Base-by-base conservation (phyloP, 2,797 vertebrate species). In the Tauraco hartlaubi region DNA sequence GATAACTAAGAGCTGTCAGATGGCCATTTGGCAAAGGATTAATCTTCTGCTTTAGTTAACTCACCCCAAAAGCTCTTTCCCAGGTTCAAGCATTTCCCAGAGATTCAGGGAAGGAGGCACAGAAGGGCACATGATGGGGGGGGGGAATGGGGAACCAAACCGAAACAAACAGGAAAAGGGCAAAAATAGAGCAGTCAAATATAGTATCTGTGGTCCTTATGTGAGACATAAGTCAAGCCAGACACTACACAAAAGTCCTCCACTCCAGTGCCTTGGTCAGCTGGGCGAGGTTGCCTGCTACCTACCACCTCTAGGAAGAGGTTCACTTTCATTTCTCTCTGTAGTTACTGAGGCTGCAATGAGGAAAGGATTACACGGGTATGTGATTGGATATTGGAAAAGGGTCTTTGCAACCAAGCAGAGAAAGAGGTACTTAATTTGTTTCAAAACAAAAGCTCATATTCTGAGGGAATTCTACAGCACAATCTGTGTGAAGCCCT, bases 401-500 rank as follows among this genome's bases (percentile, higher is more conserved):
- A 75, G 49, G 20, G 39, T 82, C 76, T 92, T 63, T 94, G 62
- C 67, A 91, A 71, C 67, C 74, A 87, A 61, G 52, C 67, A 43
- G 88, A 67, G 77, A 18, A 88, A 46, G 84, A 77, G 80, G 63
- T 31, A 21, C 90, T 74, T 94, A 71, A 96, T 96, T 95, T 90
- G 49, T 82, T 82, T 54, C 49, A 85, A 96, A 93, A 92, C 74
- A 92, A 94, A 89, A 93, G 74, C 92, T 91, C 39, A 4, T 80
- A 18, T 93, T 94, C 90, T 41, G 23, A 33, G 71, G 37, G 80
- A 95, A 93, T 87, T 87, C 77, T 72, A 6, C 67, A 77, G 88
- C 56, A 77, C 85, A 95, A 87, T 95, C 94, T 94, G 83, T 46
- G 85, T 74, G 91, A 93, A 96, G 61, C 61, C 18, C n/a, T 97